These are phyloP conservation scores for Paedocypris micromegethes DNA, from an alignment of 2,797 vertebrate genomes.

Conservation along the genomic window DNA sequence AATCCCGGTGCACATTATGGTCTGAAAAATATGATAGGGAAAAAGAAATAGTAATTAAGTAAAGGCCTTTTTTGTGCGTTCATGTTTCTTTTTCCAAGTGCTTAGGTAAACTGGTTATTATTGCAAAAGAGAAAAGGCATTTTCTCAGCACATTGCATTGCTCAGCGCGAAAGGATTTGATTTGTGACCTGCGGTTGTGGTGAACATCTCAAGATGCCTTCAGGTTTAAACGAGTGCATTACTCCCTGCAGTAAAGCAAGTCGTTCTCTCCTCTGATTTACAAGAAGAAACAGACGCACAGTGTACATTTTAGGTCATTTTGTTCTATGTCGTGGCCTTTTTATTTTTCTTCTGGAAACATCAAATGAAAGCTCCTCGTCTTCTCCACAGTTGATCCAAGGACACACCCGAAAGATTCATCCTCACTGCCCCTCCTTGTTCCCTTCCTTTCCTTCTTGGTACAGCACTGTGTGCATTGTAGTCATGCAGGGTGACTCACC, in stretches of 20 bases:
- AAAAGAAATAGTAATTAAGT: too few relatives aligned
- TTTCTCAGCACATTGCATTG: conserved; percentile 40
- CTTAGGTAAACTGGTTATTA: too few relatives aligned
- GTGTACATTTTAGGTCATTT: conserved; percentile 16
- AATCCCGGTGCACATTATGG: too few relatives aligned
- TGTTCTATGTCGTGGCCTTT: neutral
- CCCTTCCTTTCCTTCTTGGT: conserved; percentile 57
- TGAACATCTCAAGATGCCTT: conserved; percentile 46
- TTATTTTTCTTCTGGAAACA: conserved; percentile 22
- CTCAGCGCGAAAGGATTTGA: conserved; percentile 45
- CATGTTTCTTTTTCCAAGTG: too few relatives aligned
- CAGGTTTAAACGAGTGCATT: conserved; percentile 17
- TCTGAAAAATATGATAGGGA: too few relatives aligned
- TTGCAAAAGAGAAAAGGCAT: too few relatives aligned
- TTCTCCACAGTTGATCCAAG: conserved; percentile 38
- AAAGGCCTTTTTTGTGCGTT: too few relatives aligned
- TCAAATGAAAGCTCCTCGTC: conserved; percentile 38
- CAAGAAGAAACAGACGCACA: conserved; percentile 12
- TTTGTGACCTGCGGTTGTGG: conserved; percentile 23
- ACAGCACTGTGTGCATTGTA: conserved; percentile 64
- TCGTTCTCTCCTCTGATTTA: conserved; percentile 6
- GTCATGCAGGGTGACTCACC: conserved; percentile 68
- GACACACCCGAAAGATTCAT: conserved; percentile 48
- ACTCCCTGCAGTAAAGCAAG: conserved; percentile 15
- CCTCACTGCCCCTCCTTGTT: conserved; percentile 55